Evolutionary conservation across 2,888 invertebrate species (phyloP), one percentile per base, ranked within the genome.

Genomic region (Mythimna impura): DNA sequence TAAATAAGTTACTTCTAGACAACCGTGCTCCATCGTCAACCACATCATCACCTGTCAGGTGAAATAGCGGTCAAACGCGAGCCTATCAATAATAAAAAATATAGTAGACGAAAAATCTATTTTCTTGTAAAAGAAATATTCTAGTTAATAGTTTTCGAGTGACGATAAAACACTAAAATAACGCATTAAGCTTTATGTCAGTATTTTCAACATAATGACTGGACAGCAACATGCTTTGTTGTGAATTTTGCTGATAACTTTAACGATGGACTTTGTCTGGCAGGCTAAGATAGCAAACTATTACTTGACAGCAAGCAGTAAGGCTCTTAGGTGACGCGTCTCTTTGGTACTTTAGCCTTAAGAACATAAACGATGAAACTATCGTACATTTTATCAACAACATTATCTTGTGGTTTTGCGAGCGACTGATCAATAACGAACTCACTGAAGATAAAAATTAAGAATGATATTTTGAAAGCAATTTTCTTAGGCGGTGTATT

Each of bases 241-340:
- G 66, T 55, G 65, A 58, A 63, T 55, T 80, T 81, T 22, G 66
- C 50, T 79, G 70, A 70, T 79, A 76, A 71, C 43, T 64, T 76
- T 71, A 81, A 79, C 60, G 66, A 55, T n/a, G 66, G 36, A 52
- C 66, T 65, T 60, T n/a, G 79, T 60, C 81, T 81, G 79, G 55
- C 4, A 50, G n/a, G 67, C 66, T 40, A 55, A 67, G 81, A 79
- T 76, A 79, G 36, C 22, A 36, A 69, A 55, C 58, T 60, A 66
- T 70, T 52, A 78, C 54, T 54, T 50, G 10, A 25, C 64, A 66
- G 47, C 57, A 72, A 76, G 3, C 20, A 47, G 20, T 63, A 40
- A 78, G 52, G 57, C 20, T 52, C 50, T 36, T 61, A 71, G 17
- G 34, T 57, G 73, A 79, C 36, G 43, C 25, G 34, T 43, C 25